Evolutionary conservation across 1,140 invertebrate species (phyloP).

Genomic region (Drosophila dunni): DNA sequence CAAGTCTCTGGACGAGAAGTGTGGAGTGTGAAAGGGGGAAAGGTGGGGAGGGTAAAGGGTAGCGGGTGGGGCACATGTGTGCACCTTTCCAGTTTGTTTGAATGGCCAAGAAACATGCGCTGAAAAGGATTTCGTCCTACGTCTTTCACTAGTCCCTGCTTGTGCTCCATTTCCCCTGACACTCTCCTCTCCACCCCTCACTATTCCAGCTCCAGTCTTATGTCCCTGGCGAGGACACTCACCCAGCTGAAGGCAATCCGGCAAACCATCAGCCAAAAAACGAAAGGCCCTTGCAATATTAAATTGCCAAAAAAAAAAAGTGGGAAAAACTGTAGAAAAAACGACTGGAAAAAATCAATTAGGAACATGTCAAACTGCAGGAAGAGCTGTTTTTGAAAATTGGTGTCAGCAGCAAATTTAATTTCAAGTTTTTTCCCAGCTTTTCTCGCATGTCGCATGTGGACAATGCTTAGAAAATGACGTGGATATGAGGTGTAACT

Average conservation of each 20-base stretch:
- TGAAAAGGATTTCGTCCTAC: conserved; percentile 77
- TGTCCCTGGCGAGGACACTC: conserved; percentile 31
- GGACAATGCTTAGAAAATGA: conserved; percentile 37
- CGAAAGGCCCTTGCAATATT: conserved; percentile 73
- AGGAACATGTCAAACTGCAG: conserved; percentile 81
- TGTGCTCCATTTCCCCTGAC: no score
- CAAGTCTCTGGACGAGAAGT: conserved; percentile 48
- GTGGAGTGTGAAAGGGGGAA: no score
- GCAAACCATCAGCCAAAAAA: conserved; percentile 48
- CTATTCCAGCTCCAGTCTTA: background rate
- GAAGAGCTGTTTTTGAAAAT: conserved; percentile 80
- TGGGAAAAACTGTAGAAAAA: background rate
- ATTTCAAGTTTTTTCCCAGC: conserved; percentile 48
- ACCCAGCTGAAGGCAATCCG: conserved; percentile 38
- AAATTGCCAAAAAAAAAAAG: conserved; percentile 70
- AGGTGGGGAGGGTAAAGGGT: conserved; percentile 2
- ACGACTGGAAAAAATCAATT: conserved; percentile 70
- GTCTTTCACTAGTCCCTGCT: conserved; percentile 52
- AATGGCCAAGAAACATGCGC: conserved; percentile 74
- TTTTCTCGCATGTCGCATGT: conserved; percentile 3
- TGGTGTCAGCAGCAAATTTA: conserved; percentile 79
- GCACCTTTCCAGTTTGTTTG: conserved; percentile 55
- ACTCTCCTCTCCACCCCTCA: no score
- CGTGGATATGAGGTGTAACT: conserved; percentile 17
- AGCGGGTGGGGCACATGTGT: background rate